Percentiles rank a stretch among this genome's conserved stretches.
These are phyloP conservation scores for Myotis davidii DNA, from an alignment of 2,113 vertebrate genomes.

Conservation along the genomic window DNA sequence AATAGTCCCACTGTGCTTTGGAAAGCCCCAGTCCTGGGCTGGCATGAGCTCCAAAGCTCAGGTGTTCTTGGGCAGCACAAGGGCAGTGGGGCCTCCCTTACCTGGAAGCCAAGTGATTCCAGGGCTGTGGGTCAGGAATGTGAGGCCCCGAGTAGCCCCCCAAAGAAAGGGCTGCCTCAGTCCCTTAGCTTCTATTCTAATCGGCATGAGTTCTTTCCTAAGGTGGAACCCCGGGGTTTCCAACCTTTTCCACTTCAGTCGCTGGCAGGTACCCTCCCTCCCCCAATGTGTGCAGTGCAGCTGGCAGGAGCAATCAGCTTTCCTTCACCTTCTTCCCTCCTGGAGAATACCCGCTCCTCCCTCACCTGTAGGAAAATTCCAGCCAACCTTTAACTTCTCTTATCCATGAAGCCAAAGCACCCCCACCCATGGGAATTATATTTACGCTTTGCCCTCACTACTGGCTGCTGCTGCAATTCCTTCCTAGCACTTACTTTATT, in stretches of 20 bases:
- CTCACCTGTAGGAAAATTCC: not conserved
- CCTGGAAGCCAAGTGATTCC: not conserved
- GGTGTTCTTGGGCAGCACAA: not conserved
- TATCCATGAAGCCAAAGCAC: not conserved
- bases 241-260: not conserved
- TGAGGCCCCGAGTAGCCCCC: not conserved
- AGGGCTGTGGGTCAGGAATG: accelerated
- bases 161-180: accelerated
- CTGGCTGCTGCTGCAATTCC: not conserved
- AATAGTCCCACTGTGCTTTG: not conserved
- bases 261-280: not conserved
- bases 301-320: not conserved
- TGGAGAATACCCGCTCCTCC: not conserved
- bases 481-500: not conserved
- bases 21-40: not conserved
- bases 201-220: not conserved
- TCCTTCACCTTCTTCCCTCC: not conserved
- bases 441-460: not conserved
- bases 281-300: not conserved
- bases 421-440: not conserved
- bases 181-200: not conserved
- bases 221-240: too few relatives aligned
- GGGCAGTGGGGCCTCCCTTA: not conserved
- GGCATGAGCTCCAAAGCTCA: not conserved
- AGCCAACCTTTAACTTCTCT: not conserved